Evolutionary conservation across 2,113 vertebrate species (phyloP), one percentile per base, ranked within the genome.

Genomic region (Callocephalon fimbriatum): DNA sequence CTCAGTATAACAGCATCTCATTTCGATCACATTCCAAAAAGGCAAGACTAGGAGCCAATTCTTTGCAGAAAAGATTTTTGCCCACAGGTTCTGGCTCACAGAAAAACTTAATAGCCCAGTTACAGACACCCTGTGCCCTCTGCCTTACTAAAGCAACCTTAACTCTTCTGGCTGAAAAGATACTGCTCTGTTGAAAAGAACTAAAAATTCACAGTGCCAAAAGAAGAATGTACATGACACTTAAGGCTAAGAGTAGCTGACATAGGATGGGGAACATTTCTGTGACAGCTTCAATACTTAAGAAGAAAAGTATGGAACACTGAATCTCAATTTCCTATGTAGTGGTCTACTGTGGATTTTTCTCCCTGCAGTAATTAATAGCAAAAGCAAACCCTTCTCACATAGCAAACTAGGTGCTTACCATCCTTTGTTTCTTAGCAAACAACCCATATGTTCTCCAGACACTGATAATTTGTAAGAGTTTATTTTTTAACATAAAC

Each of bases 401-500:
- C 25, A 62, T 3, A 32, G 70, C 1, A 12, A 75, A 59, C 42
- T 63, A 51, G 14, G 62, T 68, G 58, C 51, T 81, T 75, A 67
- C 22, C 42, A 17, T 18, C n/a, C 56, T 82, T 79, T 54, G 45
- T 59, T 88, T 72, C 78, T 76, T 27, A 90, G 48, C 47, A 74
- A 75, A 65, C 6, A 71, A 58, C 15, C 29, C 62, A 9, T 37
- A 56, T 59, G 51, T 35, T 92, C 88, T 65, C 20, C 91, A 79
- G 66, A 65, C 13, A 15, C 44, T 56, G 66, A 75, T 86, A 7
- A 59, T 63, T 72, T 59, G 6, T 40, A 50, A 76, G 44, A 58
- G 65, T 44, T 83, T 75, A 79, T 90, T 95, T 93, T 95, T 95
- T 88, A 88, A 67, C 42, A 72, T 37, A 47, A 85, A 75, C 42